Evolutionary conservation across 1,140 invertebrate genomes (phyloP), one percentile per base, ranked within the genome.

Genomic region (Cherax destructor): DNA sequence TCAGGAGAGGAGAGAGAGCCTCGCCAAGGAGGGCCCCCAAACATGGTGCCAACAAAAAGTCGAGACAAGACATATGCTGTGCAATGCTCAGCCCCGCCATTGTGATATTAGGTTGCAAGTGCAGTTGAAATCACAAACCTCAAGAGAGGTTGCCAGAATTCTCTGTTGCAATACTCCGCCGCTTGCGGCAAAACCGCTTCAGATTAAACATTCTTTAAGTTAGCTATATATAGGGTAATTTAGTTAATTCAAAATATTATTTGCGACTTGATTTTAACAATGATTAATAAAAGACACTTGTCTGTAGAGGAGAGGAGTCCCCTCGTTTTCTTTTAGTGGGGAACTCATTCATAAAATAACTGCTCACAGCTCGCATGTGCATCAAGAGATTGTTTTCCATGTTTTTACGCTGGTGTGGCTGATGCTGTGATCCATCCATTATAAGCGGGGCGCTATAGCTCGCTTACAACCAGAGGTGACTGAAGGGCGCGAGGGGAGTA

Each of bases 91-190:
- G 30, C 79, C 79, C 21, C 79, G 79, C 79, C 79, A 81, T 81
- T 81, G 79, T 81, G 50, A 56, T 81, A 81, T 81, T 81, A 24
- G 30, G 79, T 81, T 81, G n/a, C 79, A 81, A 81, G 79, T 81
- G 79, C 79, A 81, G 79, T 81, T 81, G 79, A 81, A 81, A 81
- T 81, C 79, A 81, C 79, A 81, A 81, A 81, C 79, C 79, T 59
- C 50, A 41, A 56, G n/a, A n/a, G 79, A 56, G 56, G 79, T 81
- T 81, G 79, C 79, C 79, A 81, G 79, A 16, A 1, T 3, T 30
- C 69, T 30, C 69, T 7, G 18, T 30, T 74, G 69, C 69, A 74
- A 74, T 56, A 56, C 52, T 1, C 13, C 52, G 52, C 13, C 52
- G 13, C 6, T 56, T 9, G 13, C 52, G 52, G 6, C 52, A 9